Evolutionary conservation across 2,113 vertebrate genomes (phyloP).

Genomic region (Noctilio leporinus): DNA sequence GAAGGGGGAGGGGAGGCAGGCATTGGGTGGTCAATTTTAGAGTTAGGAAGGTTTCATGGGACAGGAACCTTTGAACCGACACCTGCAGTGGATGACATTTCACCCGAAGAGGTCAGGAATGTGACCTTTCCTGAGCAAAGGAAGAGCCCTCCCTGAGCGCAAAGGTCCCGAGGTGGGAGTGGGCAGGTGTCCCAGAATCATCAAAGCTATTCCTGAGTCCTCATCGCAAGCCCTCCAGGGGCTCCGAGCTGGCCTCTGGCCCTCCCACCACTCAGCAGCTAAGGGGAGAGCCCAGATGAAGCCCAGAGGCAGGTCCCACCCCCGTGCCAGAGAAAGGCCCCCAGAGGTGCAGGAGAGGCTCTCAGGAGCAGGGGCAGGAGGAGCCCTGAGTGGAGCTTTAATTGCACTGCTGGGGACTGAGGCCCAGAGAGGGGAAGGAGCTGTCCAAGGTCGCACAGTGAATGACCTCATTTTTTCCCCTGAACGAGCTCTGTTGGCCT

Average conservation of each 20-base stretch:
- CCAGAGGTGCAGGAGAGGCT: background rate
- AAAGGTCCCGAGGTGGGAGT: background rate
- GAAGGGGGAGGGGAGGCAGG: background rate
- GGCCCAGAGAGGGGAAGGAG: background rate
- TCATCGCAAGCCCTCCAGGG: background rate
- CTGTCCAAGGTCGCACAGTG: background rate
- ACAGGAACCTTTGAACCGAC: background rate
- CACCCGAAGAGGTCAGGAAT: background rate
- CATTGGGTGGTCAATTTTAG: too few relatives aligned
- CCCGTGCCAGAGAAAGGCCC: background rate
- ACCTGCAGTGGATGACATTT: background rate
- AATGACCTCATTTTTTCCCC: background rate
- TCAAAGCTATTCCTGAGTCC: background rate
- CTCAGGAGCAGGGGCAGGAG: background rate
- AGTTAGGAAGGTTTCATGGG: background rate
- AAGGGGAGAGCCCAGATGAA: background rate
- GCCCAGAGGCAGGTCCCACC: background rate
- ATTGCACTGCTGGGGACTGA: background rate
- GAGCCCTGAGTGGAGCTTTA: background rate
- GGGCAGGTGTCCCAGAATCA: background rate
- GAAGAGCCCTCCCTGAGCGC: background rate
- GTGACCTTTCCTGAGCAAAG: background rate
- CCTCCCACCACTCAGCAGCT: background rate
- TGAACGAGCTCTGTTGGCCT: background rate
- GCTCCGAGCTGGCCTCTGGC: background rate